phyloP scores from a whole-genome alignment of 2,797 vertebrate species.

The Myotis myotis region DNA sequence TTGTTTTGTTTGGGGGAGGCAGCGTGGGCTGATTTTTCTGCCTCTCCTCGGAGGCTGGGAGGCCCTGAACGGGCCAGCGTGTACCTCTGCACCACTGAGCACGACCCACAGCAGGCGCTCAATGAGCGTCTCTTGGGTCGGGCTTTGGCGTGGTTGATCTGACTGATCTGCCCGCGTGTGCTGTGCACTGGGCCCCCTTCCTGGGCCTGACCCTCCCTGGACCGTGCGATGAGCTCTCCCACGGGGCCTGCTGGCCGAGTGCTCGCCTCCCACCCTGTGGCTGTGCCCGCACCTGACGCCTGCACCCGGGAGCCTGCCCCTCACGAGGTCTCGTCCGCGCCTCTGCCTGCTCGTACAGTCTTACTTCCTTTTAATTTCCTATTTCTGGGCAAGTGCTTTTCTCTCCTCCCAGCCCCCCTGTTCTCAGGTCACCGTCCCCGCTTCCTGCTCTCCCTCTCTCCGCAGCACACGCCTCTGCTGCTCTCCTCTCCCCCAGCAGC shows the following conservation, averaged over 20 bases:
- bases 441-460: slow-evolving; percentile 45
- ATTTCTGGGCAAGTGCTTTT: slow-evolving; percentile 36
- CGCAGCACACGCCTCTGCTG: slow-evolving; percentile 52
- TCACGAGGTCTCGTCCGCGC: background rate
- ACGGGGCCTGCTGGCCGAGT: fast-evolving
- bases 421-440: slow-evolving; percentile 27
- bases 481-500: background rate
- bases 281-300: background rate
- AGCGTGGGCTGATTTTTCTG: background rate
- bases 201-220: background rate
- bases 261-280: fast-evolving
- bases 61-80: background rate
- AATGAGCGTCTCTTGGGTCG: fast-evolving
- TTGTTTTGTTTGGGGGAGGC: background rate
- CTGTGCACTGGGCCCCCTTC: background rate
- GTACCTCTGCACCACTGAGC: fast-evolving
- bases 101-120: background rate
- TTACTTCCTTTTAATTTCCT: slow-evolving; percentile 74
- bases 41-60: background rate
- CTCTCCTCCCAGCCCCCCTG: background rate
- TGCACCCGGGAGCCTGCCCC: background rate
- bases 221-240: background rate
- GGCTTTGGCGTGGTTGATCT: background rate
- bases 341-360: background rate
- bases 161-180: background rate